A percentile compares a stretch with the other conserved stretches of the same genome.
Evolutionary conservation across 2,888 invertebrate genomes (phyloP).

Genomic region (Noctuana brunneofusca): DNA sequence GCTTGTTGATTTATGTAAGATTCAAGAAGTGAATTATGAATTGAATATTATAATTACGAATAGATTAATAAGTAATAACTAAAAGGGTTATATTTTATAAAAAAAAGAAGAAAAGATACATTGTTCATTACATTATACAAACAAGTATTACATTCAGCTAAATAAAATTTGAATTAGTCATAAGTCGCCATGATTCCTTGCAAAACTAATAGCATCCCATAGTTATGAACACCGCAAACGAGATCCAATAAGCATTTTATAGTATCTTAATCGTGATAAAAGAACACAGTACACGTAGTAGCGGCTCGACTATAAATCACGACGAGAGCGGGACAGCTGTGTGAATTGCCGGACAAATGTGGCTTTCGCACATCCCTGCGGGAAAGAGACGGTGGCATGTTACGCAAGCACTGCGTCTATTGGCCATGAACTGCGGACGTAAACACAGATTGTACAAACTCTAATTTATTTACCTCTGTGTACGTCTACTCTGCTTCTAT

Average conservation of each 20-base stretch:
- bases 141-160: not conserved
- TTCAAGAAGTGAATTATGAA: no score
- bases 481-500: slow-evolving; percentile 35
- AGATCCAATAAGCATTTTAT: slow-evolving; percentile 57
- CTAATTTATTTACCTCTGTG: slow-evolving; percentile 45
- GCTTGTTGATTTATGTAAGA: no score
- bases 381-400: slow-evolving; percentile 39
- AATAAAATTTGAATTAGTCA: not conserved
- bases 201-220: slow-evolving; percentile 15
- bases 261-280: slow-evolving; percentile 69
- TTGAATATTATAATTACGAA: no score
- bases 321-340: slow-evolving; percentile 52
- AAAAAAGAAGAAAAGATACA: no score
- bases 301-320: slow-evolving; percentile 67
- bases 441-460: slow-evolving; percentile 60
- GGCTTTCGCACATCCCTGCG: slow-evolving; percentile 27
- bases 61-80: no score
- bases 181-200: not conserved
- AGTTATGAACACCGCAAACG: slow-evolving; percentile 15
- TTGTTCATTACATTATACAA: not conserved
- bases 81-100: no score
- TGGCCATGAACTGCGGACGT: slow-evolving; percentile 72
- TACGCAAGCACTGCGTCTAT: slow-evolving; percentile 40
- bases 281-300: slow-evolving; percentile 66
- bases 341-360: slow-evolving; percentile 30